phyloP scores from a whole-genome alignment of 2,888 invertebrate genomes.

The Eurytoma adleriae region DNA sequence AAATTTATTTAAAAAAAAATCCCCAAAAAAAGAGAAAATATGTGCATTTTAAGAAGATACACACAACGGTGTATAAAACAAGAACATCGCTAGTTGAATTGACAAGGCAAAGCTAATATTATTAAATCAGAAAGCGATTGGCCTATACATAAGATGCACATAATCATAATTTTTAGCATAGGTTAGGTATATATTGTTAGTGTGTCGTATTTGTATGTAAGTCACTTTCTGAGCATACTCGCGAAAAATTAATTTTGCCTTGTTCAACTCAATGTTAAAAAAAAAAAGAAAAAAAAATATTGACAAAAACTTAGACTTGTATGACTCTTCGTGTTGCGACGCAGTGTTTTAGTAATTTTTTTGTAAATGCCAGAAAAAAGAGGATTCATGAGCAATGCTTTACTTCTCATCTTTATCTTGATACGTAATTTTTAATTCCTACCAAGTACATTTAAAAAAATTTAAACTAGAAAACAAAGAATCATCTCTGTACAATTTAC shows the following conservation, averaged over 20 bases:
- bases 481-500: constrained; percentile 47
- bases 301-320: constrained; percentile 57
- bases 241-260: constrained; percentile 40
- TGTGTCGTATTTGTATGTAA: constrained; percentile 52
- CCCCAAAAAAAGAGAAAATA: constrained; percentile 62
- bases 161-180: constrained; percentile 59
- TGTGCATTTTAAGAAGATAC: constrained; percentile 67
- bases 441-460: constrained; percentile 1
- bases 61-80: constrained; percentile 63
- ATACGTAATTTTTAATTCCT: constrained; percentile 52
- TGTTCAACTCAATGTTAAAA: constrained; percentile 6
- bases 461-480: constrained; percentile 56
- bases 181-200: constrained; percentile 55
- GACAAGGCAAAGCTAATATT: constrained; percentile 49
- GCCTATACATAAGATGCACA: constrained; percentile 46
- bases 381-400: constrained; percentile 64
- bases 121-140: constrained; percentile 44
- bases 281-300: constrained; percentile 34
- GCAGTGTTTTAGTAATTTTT: constrained; percentile 65
- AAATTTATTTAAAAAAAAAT: constrained; percentile 54
- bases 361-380: constrained; percentile 65
- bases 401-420: constrained; percentile 59
- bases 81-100: constrained; percentile 52
- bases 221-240: constrained; percentile 40
- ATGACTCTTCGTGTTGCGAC: constrained; percentile 66